Base-by-base conservation (phyloP, 2,888 invertebrate genomes). In the Eumerus sabulonum region DNA sequence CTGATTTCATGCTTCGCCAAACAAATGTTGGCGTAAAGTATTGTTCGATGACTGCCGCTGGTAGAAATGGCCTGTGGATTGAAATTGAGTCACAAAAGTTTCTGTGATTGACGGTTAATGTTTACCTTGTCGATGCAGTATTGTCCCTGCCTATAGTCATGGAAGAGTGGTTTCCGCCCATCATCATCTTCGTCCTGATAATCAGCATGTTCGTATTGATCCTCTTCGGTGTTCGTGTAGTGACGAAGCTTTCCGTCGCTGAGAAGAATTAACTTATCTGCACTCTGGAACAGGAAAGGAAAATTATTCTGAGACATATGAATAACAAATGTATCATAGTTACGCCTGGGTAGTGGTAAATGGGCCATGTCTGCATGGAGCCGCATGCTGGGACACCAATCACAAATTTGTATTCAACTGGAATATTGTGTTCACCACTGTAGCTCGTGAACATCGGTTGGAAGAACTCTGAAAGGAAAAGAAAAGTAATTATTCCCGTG, bases 41-140 rank as follows among this genome's bases (percentile, higher is more conserved):
- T 92, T 48, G 90, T 86, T 53, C 91, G 90, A 67, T 92, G 85
- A 16, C 85, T 83, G 0, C 85, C 85, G 13, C 81, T 84, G 11
- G 86, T 86, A 9, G 86, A 85, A 59, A 87, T 83, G 1, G 86
- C 87, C 88, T 88, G 3, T 1, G 17, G 17, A 27, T 27, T 7
- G 1, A 9, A 0, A 17, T 36, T 27, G 27, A 27, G 27, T 27
- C 2, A 27, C 7, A 2, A 27, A 7, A 27, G n/a, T n/a, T n/a
- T n/a, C n/a, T 7, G 7, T 2, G 7, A 27, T 27, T 27, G 2
- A 7, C 27, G 27, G 27, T 27, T 27, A 7, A 7, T 27, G 54
- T 66, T 17, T 68, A 94, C 95, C 90, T 93, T 95, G 85, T 96
- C 96, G 85, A 95, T 91, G 85, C 96, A 96, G 86, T 96, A 96